Evolutionary conservation across 2,797 vertebrate species (phyloP), one percentile per base, ranked within the genome.

Genomic region (Aphelocoma californica): DNA sequence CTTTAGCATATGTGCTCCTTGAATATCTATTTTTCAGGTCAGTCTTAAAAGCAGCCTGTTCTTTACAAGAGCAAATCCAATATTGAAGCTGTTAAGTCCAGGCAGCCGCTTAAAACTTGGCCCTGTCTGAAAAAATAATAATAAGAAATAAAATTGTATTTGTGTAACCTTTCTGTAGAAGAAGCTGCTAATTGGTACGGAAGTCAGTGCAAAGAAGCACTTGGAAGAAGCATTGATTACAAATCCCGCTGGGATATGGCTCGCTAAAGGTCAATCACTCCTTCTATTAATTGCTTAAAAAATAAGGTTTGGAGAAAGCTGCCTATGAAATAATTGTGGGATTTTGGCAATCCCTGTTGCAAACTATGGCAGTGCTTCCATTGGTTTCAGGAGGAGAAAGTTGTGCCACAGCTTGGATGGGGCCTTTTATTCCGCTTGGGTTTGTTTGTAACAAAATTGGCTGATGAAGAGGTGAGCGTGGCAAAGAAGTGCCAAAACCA

Each of bases 261-360:
- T 91, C 5, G 2, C 86, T 69, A 88, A 92, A 94, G 88, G 86
- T 87, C 92, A 95, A 95, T 80, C 75, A 61, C 57, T 90, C 71
- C 44, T 95, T 78, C 65, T 57, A 80, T 82, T 92, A 94, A 96
- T 89, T 93, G 72, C 86, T 83, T 91, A 74, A 87, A 94, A 95
- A 90, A 92, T 51, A 91, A 93, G 71, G 42, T 53, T 57, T 62
- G 24, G 38, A 90, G 62, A 92, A 93, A 89, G 74, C 38, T 74
- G 65, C 74, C 7, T 85, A 20, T 81, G 61, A 93, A 96, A 87
- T 89, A 87, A 78, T 81, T 38, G 65, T 25, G 42, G 72, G 42
- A 28, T 50, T 84, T 56, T 92, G 86, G 75, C 0, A 7, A 45
- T 62, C 60, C 40, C 31, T 69, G n/a, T 80, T 82, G 40, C 40